phyloP scores from a whole-genome alignment of 2,113 vertebrate genomes.

The Grammomys dolichurus region DNA sequence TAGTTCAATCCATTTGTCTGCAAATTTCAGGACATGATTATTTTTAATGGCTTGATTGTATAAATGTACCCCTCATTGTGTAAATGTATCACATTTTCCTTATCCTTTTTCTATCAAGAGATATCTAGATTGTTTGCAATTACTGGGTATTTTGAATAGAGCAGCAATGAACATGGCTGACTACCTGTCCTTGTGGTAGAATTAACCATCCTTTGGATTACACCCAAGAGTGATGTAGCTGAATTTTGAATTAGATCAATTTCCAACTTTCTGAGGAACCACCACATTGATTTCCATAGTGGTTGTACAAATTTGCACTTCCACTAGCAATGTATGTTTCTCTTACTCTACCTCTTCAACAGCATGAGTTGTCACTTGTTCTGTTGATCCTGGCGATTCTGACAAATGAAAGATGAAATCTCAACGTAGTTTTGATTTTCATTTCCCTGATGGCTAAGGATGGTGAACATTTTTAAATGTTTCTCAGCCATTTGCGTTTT shows the following conservation, averaged over 20 bases:
- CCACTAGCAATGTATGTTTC: not conserved
- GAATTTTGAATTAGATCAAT: not conserved
- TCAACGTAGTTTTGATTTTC: not conserved
- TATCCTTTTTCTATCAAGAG: too few species aligned
- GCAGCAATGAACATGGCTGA: not conserved
- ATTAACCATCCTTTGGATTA: not conserved
- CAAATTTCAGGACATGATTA: not conserved
- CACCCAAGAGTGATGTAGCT: not conserved
- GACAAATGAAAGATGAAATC: not conserved
- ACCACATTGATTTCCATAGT: not conserved
- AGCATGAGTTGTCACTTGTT: not conserved
- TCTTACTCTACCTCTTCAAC: not conserved
- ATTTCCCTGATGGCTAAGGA: not conserved
- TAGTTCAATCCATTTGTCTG: not conserved
- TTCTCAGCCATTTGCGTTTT: not conserved
- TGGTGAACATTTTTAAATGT: not conserved
- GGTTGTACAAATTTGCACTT: not conserved
- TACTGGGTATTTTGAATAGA: not conserved
- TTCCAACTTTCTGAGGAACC: not conserved
- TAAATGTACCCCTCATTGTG: not conserved
- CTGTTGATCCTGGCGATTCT: not conserved
- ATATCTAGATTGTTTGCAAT: not conserved
- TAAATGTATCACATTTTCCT: not conserved
- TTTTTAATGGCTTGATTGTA: not conserved
- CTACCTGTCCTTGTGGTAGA: not conserved